Base-by-base conservation (phyloP, 23 tunicate species). In the Phallusia fumigata region DNA sequence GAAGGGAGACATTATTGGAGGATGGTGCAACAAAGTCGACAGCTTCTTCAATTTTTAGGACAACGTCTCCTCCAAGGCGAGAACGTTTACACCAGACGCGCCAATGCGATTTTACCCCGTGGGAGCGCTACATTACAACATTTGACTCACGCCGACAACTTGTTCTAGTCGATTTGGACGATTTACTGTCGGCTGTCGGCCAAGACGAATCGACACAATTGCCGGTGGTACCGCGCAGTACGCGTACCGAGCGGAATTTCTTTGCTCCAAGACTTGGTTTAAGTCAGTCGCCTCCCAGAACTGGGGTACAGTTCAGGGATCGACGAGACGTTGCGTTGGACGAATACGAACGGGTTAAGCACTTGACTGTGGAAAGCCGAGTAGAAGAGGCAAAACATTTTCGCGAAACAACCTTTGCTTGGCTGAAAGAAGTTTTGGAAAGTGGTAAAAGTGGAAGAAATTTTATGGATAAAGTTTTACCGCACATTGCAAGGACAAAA, bases 31-130 rank as follows among this genome's bases (percentile, higher is more conserved):
- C 44, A 0, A 52, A 26, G 3, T 0, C 35, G 5, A 52, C 73
- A 22, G 28, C 15, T 35, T 35, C 81, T 77, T 35, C 81, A 22
- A 22, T 40, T 19, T 45, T 30, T 19, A 31, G 53, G 30, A 33
- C 81, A 22, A 2, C 81, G 32, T 21, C 53, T 40, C 30, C 28
- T 35, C 1, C 53, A 11, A 40, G 47, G 10, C 47, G 47, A 40
- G 47, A 40, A 40, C 10, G 5, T 40, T 40, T 40, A 40, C 47
- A 40, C 10, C 47, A 40, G 47, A 40, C 47, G 2, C 81, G 53
- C 28, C 53, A 33, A 30, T 79, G 83, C 83, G 73, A 79, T 31
- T 79, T 79, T 31, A 40, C 83, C 5, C 73, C 83, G 18, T 79
- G 83, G 83, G 83, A 79, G 19, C 11, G 13, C 3, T 79, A 79